A percentile compares a stretch with the other conserved stretches of the same genome.
phyloP scores from a whole-genome alignment of 2,113 vertebrate species.

The Tretioscincus oriximinensis region DNA sequence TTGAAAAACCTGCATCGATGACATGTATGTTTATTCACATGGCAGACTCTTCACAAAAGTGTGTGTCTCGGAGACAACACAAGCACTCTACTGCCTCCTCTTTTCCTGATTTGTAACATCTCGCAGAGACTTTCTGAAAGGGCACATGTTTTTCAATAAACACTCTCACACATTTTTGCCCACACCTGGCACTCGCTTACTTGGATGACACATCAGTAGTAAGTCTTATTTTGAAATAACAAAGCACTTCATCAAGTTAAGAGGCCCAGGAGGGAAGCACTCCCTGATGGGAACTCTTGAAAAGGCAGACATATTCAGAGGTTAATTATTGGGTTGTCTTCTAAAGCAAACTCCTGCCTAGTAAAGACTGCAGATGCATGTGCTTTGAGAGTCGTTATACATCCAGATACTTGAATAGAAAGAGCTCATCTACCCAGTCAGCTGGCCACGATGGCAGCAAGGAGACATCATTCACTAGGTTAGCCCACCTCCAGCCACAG shows the following conservation, averaged over 20 bases:
- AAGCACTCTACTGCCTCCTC: not conserved
- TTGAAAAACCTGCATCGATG: not conserved
- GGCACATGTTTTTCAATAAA: conserved; percentile 27
- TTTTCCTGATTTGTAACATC: not conserved
- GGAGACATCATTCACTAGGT: too few relatives aligned
- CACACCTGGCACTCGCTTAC: conserved; percentile 40
- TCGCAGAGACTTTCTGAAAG: not conserved
- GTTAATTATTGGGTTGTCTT: conserved; percentile 4
- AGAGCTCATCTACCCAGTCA: too few relatives aligned
- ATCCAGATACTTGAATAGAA: not conserved
- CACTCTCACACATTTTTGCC: not conserved
- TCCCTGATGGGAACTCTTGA: not conserved
- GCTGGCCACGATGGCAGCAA: too few relatives aligned
- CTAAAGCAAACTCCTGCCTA: not conserved
- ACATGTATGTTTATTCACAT: not conserved
- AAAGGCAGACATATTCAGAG: conserved; percentile 15
- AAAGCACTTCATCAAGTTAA: conserved; percentile 15
- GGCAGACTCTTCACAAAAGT: not conserved
- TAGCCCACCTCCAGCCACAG: too few relatives aligned
- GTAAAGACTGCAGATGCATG: not conserved
- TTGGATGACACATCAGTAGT: conserved; percentile 18
- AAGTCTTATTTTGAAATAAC: conserved; percentile 5
- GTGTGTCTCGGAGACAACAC: not conserved
- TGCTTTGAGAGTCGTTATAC: not conserved
- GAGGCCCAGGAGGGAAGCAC: conserved; percentile 10